Conservation (phyloP, 2,797 vertebrate species). For the Chaenodraco wilsoni region DNA sequence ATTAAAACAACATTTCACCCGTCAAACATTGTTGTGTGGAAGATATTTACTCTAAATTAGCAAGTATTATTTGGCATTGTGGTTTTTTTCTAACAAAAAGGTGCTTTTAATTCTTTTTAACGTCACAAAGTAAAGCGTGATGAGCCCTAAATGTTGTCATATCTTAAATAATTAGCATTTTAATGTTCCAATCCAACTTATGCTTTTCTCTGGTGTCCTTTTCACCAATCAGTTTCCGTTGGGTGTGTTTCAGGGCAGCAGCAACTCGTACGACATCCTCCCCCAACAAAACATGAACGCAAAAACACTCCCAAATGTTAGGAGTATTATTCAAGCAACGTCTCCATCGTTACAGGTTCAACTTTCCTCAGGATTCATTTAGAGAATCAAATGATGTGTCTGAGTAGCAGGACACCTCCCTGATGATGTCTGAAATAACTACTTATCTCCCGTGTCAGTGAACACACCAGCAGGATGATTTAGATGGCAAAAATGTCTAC, state of each 20-base stretch:
- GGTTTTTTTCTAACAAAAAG: slow-evolving; percentile 43
- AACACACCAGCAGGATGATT: not conserved
- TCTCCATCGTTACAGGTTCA: not conserved
- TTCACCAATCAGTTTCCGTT: slow-evolving; percentile 4
- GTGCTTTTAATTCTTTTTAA: slow-evolving; percentile 58
- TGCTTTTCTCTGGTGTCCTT: not conserved
- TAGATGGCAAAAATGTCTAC: slow-evolving; percentile 5
- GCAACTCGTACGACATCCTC: not conserved
- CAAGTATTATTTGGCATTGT: slow-evolving; percentile 78
- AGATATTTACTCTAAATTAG: slow-evolving; percentile 45
- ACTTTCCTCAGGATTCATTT: not conserved
- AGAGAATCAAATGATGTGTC: not conserved
- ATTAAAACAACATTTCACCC: slow-evolving; percentile 47
- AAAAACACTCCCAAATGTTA: not conserved
- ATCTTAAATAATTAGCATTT: slow-evolving; percentile 22
- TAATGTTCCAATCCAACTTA: not conserved
- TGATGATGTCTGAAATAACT: slow-evolving; percentile 6
- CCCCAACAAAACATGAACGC: not conserved
- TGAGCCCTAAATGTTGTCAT: slow-evolving; percentile 26
- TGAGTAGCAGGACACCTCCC: not conserved
- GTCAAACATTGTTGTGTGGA: slow-evolving; percentile 31
- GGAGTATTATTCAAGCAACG: not conserved
- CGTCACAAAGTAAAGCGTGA: slow-evolving; percentile 52
- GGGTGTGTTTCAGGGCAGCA: not conserved
- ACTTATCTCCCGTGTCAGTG: not conserved